phyloP scores from a whole-genome alignment of 2,113 vertebrate species.

The Lanius ludovicianus region DNA sequence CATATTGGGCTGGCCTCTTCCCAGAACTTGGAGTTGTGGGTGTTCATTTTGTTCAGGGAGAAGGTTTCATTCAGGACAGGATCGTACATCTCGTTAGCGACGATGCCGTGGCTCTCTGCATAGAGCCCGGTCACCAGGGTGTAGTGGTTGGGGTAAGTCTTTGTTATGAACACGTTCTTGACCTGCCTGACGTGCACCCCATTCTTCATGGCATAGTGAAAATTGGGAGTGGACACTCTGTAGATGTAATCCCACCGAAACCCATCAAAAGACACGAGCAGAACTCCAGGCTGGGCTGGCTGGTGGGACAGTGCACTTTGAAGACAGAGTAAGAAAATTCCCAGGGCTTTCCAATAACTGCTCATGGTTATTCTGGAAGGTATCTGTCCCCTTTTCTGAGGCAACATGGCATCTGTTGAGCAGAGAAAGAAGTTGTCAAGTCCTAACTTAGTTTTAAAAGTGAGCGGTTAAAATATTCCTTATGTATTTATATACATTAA shows the following conservation, averaged over 20 bases:
- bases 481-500: background rate
- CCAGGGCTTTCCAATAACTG: background rate
- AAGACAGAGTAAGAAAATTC: background rate
- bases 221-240: constrained; percentile 80
- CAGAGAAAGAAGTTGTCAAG: constrained; percentile 1
- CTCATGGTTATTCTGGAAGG: constrained; percentile 45
- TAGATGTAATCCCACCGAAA: constrained; percentile 92
- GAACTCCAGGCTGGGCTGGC: constrained; percentile 70
- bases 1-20: constrained; percentile 87
- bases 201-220: constrained; percentile 73
- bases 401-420: constrained; percentile 38
- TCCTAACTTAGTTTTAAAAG: background rate
- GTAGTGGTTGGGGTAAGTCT: constrained; percentile 91
- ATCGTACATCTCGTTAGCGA: constrained; percentile 92
- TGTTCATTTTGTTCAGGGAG: constrained; percentile 79
- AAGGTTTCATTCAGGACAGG: constrained; percentile 81
- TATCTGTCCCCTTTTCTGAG: background rate
- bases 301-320: background rate
- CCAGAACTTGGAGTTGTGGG: constrained; percentile 87
- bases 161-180: constrained; percentile 85
- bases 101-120: constrained; percentile 86
- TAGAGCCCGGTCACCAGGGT: constrained; percentile 89
- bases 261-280: constrained; percentile 90
- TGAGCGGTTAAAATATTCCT: background rate
- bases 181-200: constrained; percentile 83